Conservation (phyloP, 2,113 vertebrate genomes). For the Nanorana parkeri region DNA sequence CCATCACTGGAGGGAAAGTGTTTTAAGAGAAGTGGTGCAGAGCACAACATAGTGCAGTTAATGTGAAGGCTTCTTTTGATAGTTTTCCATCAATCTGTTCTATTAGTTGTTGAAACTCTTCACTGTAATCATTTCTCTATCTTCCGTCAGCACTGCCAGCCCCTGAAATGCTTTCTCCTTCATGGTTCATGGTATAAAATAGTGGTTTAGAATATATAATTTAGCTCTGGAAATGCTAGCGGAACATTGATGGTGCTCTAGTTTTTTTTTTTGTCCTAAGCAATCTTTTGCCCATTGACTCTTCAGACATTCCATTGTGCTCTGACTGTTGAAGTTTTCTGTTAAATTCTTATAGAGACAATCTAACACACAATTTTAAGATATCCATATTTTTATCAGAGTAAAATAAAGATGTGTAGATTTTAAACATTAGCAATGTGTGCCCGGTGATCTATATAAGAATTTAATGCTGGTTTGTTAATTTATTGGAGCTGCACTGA, state of each 20-base stretch:
- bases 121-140: constrained; percentile 35
- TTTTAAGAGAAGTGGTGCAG: constrained; percentile 28
- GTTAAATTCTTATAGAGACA: too few relatives aligned
- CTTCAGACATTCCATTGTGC: background rate
- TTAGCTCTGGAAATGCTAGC: constrained; percentile 32
- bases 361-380: too few relatives aligned
- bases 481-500: too few relatives aligned
- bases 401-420: too few relatives aligned
- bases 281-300: constrained; percentile 25
- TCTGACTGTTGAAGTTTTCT: background rate
- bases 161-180: constrained; percentile 7
- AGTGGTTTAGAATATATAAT: constrained; percentile 40
- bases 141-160: constrained; percentile 28
- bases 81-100: constrained; percentile 31
- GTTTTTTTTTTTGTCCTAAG: constrained; percentile 21
- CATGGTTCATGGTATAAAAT: constrained; percentile 30
- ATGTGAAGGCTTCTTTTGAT: constrained; percentile 33
- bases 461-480: too few relatives aligned
- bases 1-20: background rate
- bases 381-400: too few relatives aligned
- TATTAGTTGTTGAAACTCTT: constrained; percentile 37
- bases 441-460: too few relatives aligned
- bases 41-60: background rate
- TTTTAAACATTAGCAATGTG: too few relatives aligned
- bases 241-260: constrained; percentile 24